phyloP scores from a whole-genome alignment of 2,113 vertebrate genomes.

The Mesocricetus auratus region DNA sequence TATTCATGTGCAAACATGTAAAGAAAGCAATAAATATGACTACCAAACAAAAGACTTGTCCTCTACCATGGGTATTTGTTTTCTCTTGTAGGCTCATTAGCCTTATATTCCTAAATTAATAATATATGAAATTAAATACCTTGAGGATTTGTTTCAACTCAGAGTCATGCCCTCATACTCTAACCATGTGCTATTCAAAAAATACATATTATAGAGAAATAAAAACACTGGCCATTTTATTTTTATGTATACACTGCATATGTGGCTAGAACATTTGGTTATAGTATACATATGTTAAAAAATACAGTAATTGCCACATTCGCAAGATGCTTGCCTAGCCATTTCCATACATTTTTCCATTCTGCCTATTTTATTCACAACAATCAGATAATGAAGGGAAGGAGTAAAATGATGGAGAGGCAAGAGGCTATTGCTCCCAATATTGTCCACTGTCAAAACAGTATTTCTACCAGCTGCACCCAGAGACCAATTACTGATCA shows the following conservation, averaged over 20 bases:
- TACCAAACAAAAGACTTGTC: not conserved
- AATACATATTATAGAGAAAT: constrained; percentile 11
- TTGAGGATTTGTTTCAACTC: not conserved
- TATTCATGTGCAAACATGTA: not conserved
- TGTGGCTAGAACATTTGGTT: constrained; percentile 68
- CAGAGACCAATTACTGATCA: constrained; percentile 89
- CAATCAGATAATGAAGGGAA: constrained; percentile 70
- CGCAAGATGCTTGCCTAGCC: constrained; percentile 56
- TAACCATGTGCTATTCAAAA: not conserved
- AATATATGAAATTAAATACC: not conserved
- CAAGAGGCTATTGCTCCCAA: constrained; percentile 76
- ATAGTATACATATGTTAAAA: constrained; percentile 74
- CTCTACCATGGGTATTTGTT: not conserved
- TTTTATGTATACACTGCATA: not conserved
- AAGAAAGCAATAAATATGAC: not conserved
- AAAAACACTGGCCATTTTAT: constrained; percentile 38
- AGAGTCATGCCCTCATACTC: not conserved
- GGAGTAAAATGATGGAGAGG: constrained; percentile 63
- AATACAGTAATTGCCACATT: constrained; percentile 69
- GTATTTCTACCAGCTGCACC: constrained; percentile 81
- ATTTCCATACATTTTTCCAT: constrained; percentile 65
- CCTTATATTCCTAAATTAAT: not conserved
- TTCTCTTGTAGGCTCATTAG: not conserved
- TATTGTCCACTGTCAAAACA: constrained; percentile 79
- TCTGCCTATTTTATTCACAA: constrained; percentile 55